Conservation (phyloP, 1,140 invertebrate species). For the Drosophila subpulchrella region DNA sequence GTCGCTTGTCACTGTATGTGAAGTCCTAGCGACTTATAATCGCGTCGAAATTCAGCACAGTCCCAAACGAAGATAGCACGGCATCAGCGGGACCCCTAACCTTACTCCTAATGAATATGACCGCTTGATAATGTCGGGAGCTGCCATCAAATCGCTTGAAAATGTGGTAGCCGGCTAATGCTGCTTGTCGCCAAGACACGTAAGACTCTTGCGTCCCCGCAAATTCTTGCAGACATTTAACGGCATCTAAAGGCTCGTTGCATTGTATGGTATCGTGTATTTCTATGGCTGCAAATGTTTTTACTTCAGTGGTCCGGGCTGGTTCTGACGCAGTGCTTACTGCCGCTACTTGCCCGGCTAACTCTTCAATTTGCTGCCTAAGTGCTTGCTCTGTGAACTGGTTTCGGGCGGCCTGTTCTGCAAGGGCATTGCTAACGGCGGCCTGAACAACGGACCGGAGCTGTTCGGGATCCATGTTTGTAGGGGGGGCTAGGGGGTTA, state of each 20-base stretch:
- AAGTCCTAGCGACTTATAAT: too few species aligned
- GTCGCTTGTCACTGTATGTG: too few species aligned
- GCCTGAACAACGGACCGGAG: too few species aligned
- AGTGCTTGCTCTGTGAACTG: neutral
- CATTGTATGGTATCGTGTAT: neutral
- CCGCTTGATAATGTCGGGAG: too few species aligned
- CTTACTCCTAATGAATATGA: neutral
- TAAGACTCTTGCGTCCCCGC: neutral
- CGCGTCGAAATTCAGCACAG: too few species aligned
- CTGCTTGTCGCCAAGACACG: neutral
- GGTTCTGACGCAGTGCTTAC: neutral
- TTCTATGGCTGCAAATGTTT: neutral
- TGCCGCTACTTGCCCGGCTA: neutral
- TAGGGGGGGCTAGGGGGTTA: too few species aligned
- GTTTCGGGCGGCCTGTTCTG: too few species aligned
- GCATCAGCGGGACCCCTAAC: too few species aligned
- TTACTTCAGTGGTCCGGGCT: neutral
- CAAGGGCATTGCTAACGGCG: too few species aligned
- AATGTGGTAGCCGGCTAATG: neutral
- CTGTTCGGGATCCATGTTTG: too few species aligned
- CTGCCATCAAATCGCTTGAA: neutral
- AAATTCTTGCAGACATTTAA: neutral
- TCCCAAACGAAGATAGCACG: too few species aligned
- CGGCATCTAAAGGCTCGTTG: neutral
- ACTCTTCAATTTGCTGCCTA: neutral